A percentile compares a stretch with the other conserved stretches of the same genome.
These are phyloP conservation scores for Uria aalge DNA, from an alignment of 2,113 vertebrate species.

Conservation along the genomic window DNA sequence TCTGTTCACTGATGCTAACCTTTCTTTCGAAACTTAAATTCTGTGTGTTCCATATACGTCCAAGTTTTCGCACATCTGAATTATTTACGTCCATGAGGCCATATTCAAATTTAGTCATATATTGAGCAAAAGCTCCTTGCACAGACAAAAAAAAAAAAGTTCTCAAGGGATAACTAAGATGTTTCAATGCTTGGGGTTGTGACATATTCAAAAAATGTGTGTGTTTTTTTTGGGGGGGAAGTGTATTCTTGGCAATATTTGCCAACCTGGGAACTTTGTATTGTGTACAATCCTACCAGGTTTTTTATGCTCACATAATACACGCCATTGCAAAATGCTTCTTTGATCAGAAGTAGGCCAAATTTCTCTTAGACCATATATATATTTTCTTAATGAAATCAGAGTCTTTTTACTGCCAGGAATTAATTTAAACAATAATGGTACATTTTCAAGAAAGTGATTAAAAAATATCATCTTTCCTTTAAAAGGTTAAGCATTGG, in stretches of 20 bases:
- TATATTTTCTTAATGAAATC: background rate
- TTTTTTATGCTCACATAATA: background rate
- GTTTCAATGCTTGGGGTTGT: background rate
- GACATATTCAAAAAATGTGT: background rate
- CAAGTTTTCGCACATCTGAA: background rate
- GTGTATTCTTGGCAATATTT: background rate
- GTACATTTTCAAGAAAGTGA: background rate
- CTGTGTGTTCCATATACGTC: background rate
- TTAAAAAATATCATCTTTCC: background rate
- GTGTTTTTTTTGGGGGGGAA: fast-evolving
- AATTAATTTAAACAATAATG: background rate
- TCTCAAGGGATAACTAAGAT: background rate
- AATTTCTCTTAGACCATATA: background rate
- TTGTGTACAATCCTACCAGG: background rate
- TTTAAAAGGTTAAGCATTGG: background rate
- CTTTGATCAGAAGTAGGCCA: background rate
- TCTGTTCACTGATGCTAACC: background rate
- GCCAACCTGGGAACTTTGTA: background rate
- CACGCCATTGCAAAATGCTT: background rate
- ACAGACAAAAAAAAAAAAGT: background rate
- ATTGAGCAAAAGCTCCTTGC: background rate
- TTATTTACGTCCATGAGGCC: background rate
- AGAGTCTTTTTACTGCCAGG: background rate
- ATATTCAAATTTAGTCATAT: background rate
- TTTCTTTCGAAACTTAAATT: background rate